Base-by-base conservation (phyloP, 2,888 invertebrate species). In the Hirtodrosophila trivittata region DNA sequence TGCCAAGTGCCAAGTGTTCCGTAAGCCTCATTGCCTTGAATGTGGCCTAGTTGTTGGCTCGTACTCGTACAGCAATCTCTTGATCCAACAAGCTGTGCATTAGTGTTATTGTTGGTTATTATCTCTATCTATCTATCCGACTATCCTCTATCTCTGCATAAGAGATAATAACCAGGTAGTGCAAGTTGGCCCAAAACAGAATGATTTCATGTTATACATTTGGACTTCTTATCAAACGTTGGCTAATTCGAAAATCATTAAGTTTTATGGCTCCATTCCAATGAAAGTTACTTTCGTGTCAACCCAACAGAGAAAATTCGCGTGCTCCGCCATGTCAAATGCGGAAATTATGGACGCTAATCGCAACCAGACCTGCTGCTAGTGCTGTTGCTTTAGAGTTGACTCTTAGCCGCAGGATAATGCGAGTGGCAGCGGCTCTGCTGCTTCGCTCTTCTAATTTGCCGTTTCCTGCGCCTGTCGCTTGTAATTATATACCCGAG, bases 381-480 rank as follows among this genome's bases (percentile, higher is more conserved):
- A 66, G 42, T 52, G 66, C 52, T 55, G 57, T 14, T 56, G 59
- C 18, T 21, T 2, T 21, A 21, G 2, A 21, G 18, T 52, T 56
- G 59, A 18, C 63, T 37, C 49, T 66, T 50, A 13, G 72, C 82
- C 68, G 68, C 80, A 82, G 82, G 82, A 82, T 57, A 85, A 85
- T 77, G 71, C 85, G 64, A 66, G 47, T 55, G 58, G 41, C 39
- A 37, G 12, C 37, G 14, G 41, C 37, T 37, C 52, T 58, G 54
- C 18, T 26, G 46, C 14, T 38, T 55, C 45, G 56, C 70, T 21
- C 18, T 82, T 75, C 83, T 82, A 85, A 82, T 82, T 73, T 62
- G 80, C 73, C 68, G 55, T 71, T 82, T 82, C 82, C 82, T 87
- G 87, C 68, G 70, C 67, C 76, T 75, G 76, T 67, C 76, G 80